Base-by-base conservation (phyloP, 2,888 invertebrate species). In the Cepaea hortensis region DNA sequence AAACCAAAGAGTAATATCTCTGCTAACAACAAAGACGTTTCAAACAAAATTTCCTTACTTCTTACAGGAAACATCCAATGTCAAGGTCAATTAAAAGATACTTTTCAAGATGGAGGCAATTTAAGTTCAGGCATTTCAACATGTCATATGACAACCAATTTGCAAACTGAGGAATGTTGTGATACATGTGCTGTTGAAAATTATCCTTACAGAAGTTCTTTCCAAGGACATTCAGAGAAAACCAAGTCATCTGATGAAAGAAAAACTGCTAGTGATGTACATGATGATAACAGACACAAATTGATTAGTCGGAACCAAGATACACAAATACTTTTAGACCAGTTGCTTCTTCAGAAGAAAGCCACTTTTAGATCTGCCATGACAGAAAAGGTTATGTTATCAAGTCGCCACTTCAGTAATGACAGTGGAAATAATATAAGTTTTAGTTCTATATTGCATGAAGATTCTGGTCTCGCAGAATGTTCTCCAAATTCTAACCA, bases 341-440 rank as follows among this genome's bases (percentile, higher is more conserved):
- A 68, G n/a, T 46, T 81, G 68, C 81, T 81, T 48, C 4, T 46
- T 46, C 68, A 82, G 72, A 70, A 82, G 15, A 72, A 48, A 55
- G 13, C 72, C 11, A n/a, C n/a, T 11, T 82, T 23, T n/a, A 70
- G 55, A 11, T 73, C 48, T 50, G 55, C 82, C n/a, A n/a, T 72
- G 50, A 20, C 72, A 50, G 23, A 23, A 15, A 72, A n/a, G n/a
- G 15, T 70, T 15, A 61, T 35, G 61, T 72, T n/a, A 15, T 82
- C 72, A n/a, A 82, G 82, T 35, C 65, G 82, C 7, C 82, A 82
- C 55, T 72, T 82, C 15, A 9, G 20, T 46, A 81, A 55, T 23
- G 48, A 9, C n/a, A n/a, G 82, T 50, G 23, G 20, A 55, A 23
- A n/a, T 13, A n/a, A 20, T 82, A 20, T 46, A 0, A 13, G 18